Base-by-base conservation (phyloP, 2,113 vertebrate species). In the Scopus umbretta region DNA sequence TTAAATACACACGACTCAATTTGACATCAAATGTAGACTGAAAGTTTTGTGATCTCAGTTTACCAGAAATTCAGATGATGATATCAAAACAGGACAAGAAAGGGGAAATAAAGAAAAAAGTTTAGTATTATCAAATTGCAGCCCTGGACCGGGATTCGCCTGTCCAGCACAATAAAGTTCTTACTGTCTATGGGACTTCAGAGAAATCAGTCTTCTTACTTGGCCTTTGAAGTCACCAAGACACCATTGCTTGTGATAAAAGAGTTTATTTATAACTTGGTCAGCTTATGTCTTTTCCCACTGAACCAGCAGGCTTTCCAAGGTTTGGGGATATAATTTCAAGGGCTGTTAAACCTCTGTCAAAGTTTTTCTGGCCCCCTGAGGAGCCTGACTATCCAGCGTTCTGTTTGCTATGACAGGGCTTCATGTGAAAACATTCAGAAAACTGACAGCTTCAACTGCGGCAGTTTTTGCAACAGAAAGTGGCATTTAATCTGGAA, bases 211-310 rank as follows among this genome's bases (percentile, higher is more conserved):
- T 96, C 95, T 97, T 98, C 96, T 78, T 94, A 92, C 90, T 96
- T 97, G 89, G 97, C 90, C 98, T 98, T 98, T 98, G 98, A 98
- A 98, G 97, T 98, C 98, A 97, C 98, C 95, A 98, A 98, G 98
- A 98, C 97, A 98, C 95, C 97, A 97, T 96, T 58, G 96, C 96
- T 88, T 97, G 96, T 97, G 98, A 98, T 98, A 98, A 98, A 98
- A 98, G 98, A 98, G 98, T 98, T 98, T 99, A 98, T 98, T 98
- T 98, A 98, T 98, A 98, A 98, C 98, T 98, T 97, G 95, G 97
- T 98, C 89, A 96, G 97, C 97, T 98, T 98, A 98, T 98, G 98
- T 98, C 98, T 96, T 98, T 98, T 98, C 97, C 95, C 98, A 98
- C 96, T 98, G 97, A 98, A 98, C 93, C 98, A 98, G 98, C 98